Base-by-base conservation (phyloP, 2,113 vertebrate genomes). In the Prietella phreatophila region DNA sequence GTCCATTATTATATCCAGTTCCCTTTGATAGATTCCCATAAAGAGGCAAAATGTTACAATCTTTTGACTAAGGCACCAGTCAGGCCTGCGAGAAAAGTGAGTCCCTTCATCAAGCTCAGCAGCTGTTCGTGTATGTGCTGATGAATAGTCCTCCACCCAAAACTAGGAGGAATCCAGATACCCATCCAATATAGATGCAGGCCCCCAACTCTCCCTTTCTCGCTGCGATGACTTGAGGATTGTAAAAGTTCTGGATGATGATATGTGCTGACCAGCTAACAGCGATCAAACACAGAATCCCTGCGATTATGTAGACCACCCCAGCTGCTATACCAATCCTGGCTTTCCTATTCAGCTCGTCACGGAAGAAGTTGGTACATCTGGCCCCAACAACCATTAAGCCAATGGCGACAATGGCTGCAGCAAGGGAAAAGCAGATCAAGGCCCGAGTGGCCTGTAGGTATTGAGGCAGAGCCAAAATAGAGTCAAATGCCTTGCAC, bases 131-230 rank as follows among this genome's bases (percentile, higher is more conserved):
- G 75, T 90, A 95, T 89, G 86, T 95, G 94, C 0, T 93, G 91
- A 96, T 96, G n/a, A 98, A 91, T 7, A 96, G 88, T 0, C 93
- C 94, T n/a, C 98, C 97, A 0, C 97, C 97, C 0, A 97, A 93
- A 87, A 99, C 75, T 7, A 96, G 94, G 82, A 99, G 94, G 3
- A 93, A 95, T 0, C 96, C 95, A 0, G 97, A 94, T 0, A 91
- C 94, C 97, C 97, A 98, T 89, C 97, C 97, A 0, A 98, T 91
- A 86, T 98, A 99, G 30, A 99, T 95, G 47, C 96, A 96, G 2
- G 97, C 95, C 19, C 97, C 98, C 53, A 99, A 92, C 89, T 99
- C 97, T 7, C 97, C 95, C 87, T 94, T 96, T 63, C 95, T 93
- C 53, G 90, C 95, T 1, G 94, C 80, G 0, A 93, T 95, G 75